phyloP scores from a whole-genome alignment of 2,113 vertebrate genomes.

The Dasyprocta punctata region DNA sequence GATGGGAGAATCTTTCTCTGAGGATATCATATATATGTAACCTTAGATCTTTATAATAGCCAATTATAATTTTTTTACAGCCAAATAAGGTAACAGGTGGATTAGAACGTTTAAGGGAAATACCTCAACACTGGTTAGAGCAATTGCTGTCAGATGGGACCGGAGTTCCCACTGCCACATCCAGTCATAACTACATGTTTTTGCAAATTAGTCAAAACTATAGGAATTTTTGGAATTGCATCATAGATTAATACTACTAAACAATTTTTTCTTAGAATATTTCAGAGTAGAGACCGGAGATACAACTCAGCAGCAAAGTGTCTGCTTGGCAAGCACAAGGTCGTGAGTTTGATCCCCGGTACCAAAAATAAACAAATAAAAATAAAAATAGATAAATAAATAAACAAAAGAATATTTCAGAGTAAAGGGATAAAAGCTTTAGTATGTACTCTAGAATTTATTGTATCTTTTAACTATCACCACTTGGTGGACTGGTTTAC shows the following conservation, averaged over 20 bases:
- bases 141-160: background rate
- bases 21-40: conserved; percentile 42
- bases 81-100: conserved; percentile 30
- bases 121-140: background rate
- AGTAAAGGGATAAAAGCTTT: background rate
- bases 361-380: too few relatives aligned
- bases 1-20: background rate
- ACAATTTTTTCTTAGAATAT: background rate
- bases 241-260: background rate
- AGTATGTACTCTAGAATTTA: rapidly evolving
- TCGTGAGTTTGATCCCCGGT: too few relatives aligned
- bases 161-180: background rate
- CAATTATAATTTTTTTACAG: conserved; percentile 57
- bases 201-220: background rate
- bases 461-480: background rate
- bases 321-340: too few relatives aligned
- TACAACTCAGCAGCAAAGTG: too few relatives aligned
- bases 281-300: too few relatives aligned
- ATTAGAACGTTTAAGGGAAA: conserved; percentile 17
- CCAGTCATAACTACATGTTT: background rate
- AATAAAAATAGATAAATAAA: too few relatives aligned
- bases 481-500: background rate
- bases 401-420: background rate
- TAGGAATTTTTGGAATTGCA: conserved; percentile 1
- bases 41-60: conserved; percentile 16